These are phyloP conservation scores for Sibirionetta formosa DNA, from an alignment of 2,797 vertebrate species.

Conservation along the genomic window DNA sequence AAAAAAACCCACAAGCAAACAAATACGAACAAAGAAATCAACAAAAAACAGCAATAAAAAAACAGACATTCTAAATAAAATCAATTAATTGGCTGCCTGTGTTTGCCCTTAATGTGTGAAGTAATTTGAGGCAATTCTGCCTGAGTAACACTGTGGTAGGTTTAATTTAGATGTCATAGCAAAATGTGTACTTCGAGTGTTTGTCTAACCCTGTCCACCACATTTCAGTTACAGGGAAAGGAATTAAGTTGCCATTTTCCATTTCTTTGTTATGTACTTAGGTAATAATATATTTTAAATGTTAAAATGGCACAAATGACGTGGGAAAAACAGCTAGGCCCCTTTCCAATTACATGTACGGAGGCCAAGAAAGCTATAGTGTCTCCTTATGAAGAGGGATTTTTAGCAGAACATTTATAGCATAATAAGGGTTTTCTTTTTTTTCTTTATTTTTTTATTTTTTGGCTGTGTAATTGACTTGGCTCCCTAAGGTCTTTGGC, in stretches of 20 bases:
- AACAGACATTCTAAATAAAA: not conserved
- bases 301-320: not conserved
- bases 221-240: not conserved
- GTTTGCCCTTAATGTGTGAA: constrained; percentile 5
- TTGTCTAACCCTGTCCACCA: not conserved
- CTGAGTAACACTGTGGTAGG: not conserved
- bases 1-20: not conserved
- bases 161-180: not conserved
- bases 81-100: not conserved
- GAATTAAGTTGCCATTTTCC: not conserved
- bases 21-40: not conserved
- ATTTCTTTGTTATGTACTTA: constrained; percentile 9
- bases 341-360: not conserved
- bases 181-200: not conserved
- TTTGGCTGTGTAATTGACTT: constrained; percentile 47
- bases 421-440: constrained; percentile 25
- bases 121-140: not conserved
- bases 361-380: not conserved
- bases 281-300: not conserved
- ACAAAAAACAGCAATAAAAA: not conserved
- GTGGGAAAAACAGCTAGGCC: not conserved
- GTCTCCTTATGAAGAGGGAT: not conserved
- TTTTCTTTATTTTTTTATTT: not conserved
- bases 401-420: constrained; percentile 44
- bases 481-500: constrained; percentile 42